Conservation (phyloP, 2,113 vertebrate species). For the Hyaena hyaena region DNA sequence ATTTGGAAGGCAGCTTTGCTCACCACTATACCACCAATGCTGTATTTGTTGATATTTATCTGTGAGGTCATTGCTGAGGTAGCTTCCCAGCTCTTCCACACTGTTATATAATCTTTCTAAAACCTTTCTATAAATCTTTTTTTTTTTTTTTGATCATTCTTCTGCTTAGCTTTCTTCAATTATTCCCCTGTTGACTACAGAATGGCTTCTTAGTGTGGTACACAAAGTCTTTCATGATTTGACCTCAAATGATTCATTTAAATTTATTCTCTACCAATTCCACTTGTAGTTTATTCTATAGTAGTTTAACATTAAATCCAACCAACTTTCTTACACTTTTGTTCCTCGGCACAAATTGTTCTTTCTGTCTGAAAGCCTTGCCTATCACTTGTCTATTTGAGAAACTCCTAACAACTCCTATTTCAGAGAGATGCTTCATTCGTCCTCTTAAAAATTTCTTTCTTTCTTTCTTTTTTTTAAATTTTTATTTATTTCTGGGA, state of each 20-base stretch:
- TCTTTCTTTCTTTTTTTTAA: no score
- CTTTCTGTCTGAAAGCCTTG: background rate
- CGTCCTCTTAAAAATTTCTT: background rate
- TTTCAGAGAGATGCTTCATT: background rate
- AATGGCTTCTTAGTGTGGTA: background rate
- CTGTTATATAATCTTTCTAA: background rate
- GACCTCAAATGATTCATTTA: background rate
- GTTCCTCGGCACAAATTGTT: background rate
- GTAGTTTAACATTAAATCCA: background rate
- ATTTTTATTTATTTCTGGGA: no score
- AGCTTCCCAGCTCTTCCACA: background rate
- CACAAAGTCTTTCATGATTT: background rate
- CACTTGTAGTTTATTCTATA: background rate
- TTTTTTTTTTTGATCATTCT: background rate
- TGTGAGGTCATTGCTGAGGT: background rate
- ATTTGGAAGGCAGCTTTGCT: conserved; percentile 88
- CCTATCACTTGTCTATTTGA: background rate
- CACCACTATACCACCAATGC: conserved; percentile 79
- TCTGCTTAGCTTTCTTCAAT: background rate
- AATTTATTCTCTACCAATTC: background rate
- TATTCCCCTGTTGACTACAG: background rate
- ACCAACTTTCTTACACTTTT: background rate
- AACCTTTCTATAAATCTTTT: background rate
- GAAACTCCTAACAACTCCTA: background rate
- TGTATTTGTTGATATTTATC: background rate